Evolutionary conservation across 2,888 invertebrate genomes (phyloP), one percentile per base, ranked within the genome.

Genomic region (Perithous albicinctus): DNA sequence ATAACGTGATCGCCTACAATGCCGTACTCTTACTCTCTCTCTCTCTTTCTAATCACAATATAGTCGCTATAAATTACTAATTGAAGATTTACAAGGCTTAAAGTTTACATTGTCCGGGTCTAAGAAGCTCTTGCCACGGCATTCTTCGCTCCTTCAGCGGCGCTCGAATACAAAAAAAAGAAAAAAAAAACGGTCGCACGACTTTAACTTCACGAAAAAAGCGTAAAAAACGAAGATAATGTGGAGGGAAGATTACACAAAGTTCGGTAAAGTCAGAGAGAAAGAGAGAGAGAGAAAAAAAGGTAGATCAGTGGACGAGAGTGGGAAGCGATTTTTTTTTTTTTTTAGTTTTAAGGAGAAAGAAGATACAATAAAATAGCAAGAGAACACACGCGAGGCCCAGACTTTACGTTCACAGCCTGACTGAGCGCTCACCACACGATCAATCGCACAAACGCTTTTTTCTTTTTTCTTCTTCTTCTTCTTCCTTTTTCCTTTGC

Each of bases 331-430:
- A n/a, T n/a, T n/a, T n/a, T n/a, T n/a, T n/a, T n/a, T n/a, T n/a
- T n/a, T n/a, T n/a, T n/a, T n/a, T n/a, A n/a, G 5, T 56, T 56
- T 29, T 29, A 29, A 6, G 29, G 56, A 81, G 48, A 81, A 84
- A 67, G 20, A 72, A 26, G 23, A 59, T 63, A 82, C 74, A 82
- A 74, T 48, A 66, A 73, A 77, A 77, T 84, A 81, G 84, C 75
- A 85, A 80, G 79, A 84, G 83, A 83, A 84, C 76, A 84, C 69
- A 78, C 83, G 84, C 89, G 90, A 91, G 87, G 88, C 92, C 85
- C 92, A 89, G 92, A 91, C 91, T 90, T 91, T 92, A 91, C 92
- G 89, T 92, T 93, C 93, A 93, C 93, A 93, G 93, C 93, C 93
- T 92, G 91, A 89, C 92, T 88, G 92, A 91, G 90, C 90, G 87